A percentile compares a stretch with the other conserved stretches of the same genome.
These are phyloP conservation scores for Eleutherodactylus coqui DNA, from an alignment of 2,797 vertebrate genomes.

Conservation along the genomic window DNA sequence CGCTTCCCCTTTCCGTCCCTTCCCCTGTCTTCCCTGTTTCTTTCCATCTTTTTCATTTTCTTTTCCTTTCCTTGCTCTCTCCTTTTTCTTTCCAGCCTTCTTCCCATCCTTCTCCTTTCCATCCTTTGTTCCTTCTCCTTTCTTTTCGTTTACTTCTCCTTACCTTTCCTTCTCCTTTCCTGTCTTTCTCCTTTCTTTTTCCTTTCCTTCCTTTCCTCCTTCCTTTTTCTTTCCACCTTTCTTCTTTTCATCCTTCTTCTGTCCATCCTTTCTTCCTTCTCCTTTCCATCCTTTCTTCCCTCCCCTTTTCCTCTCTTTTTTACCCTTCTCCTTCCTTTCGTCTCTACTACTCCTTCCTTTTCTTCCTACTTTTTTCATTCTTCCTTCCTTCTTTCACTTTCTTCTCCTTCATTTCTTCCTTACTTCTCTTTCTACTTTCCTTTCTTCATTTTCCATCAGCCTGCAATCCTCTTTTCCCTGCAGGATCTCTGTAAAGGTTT, in stretches of 20 bases:
- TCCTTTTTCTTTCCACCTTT: neutral
- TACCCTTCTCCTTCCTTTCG: neutral
- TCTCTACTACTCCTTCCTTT: neutral
- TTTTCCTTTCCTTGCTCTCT: neutral
- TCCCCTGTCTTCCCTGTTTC: neutral
- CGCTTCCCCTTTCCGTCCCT: neutral
- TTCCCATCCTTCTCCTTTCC: neutral
- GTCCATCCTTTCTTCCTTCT: neutral
- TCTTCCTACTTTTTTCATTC: neutral
- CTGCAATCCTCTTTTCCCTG: neutral
- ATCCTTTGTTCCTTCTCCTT: neutral
- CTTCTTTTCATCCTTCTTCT: neutral
- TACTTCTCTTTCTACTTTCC: neutral
- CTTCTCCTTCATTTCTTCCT: neutral
- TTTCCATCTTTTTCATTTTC: neutral
- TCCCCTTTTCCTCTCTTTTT: neutral
- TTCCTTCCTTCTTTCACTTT: neutral
- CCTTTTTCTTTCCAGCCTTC: neutral
- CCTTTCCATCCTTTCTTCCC: too few relatives aligned
- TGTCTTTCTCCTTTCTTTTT: neutral
- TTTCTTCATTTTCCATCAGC: too few relatives aligned
- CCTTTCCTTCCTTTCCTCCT: neutral
- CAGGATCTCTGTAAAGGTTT: too few relatives aligned
- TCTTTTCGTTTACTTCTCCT: neutral
- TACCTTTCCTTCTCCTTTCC: neutral